Evolutionary conservation across 64 coral and sea anemone species (phyloP), one percentile per base, ranked within the genome.

Genomic region (Actinia tenebrosa): DNA sequence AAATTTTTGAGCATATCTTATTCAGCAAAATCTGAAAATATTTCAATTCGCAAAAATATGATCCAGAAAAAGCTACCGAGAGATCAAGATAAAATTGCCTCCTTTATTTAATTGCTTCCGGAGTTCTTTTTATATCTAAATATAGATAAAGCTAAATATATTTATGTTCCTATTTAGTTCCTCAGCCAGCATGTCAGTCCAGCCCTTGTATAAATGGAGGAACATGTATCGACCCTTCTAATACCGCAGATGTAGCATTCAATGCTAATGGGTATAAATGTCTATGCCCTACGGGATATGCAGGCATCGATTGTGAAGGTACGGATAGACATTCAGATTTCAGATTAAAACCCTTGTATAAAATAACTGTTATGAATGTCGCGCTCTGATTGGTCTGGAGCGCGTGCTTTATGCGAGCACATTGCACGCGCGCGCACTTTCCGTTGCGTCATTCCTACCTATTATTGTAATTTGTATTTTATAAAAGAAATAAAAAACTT

Each of bases 281-380:
- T 43, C 87, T 98, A 20, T 98, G 95, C 78, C 68, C 75, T 43
- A 89, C 86, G 22, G 89, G 92, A 16, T 98, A 89, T 79, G 71
- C 86, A 14, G 95, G 95, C 19, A 87, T 79, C 8, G 94, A 94
- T 45, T 98, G 95, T 79, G 92, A 98, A 98, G 93, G 95, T 94
- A 52, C 16, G 4, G 2, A 75, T n/a, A 8, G 47, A 50, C 7
- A 50, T 37, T 37, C 1, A 37, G 1, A 37, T 1, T 37, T 37
- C 1, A 37, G 1, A 37, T 1, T 37, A 37, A 37, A 37, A 37
- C 30, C 30, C 30, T 37, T 37, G n/a, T 37, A 37, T 37, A 37
- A 37, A 37, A 37, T 37, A 37, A 37, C 30, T 37, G 30, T 37
- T 37, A 37, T 37, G 30, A 37, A n/a, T n/a, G n/a, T n/a, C n/a